Evolutionary conservation across 2,888 invertebrate genomes (phyloP), one percentile per base, ranked within the genome.

Genomic region (Blera fallax): DNA sequence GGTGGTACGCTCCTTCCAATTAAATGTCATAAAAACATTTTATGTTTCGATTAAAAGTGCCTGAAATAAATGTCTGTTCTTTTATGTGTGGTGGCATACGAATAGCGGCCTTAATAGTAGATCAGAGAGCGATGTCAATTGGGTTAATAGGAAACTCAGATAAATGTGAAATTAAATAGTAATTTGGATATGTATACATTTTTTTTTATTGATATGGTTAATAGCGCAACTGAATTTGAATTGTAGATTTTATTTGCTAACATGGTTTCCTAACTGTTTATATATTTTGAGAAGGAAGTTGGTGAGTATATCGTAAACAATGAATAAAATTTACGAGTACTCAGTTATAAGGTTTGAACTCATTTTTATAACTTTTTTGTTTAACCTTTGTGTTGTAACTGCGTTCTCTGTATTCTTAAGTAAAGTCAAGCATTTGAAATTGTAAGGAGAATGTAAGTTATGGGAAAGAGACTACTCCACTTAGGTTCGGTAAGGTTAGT

Each of bases 1-100:
- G 24, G 56, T 32, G 18, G 52, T 52, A 37, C 32, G 32, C 45
- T 58, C 56, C 27, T 40, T 76, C 56, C 58, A 74, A 74, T 65
- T 74, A 65, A 74, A 34, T 56, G 64, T 34, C 76, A 48, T 76
- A 67, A 67, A 67, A 76, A 32, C 18, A 40, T 76, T 67, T 74
- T 58, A 58, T 48, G 45, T 45, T 56, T 65, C 10, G 48, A 58
- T 58, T 76, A 37, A 48, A 32, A 18, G 7, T 14, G 54, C 16
- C 43, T 32, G 6, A 52, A 54, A 52, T 32, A 34, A 32, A 45
- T 43, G 14, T 2, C 34, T 18, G 10, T 6, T 4, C 24, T 56
- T 45, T 50, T 34, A 37, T 16, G 24, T 16, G 18, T 50, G 50
- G 14, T 32, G 18, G 18, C 37, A 60, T 11, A 62, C 18, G 50